Conservation (phyloP, 2,797 vertebrate genomes). For the Trichosurus vulpecula region DNA sequence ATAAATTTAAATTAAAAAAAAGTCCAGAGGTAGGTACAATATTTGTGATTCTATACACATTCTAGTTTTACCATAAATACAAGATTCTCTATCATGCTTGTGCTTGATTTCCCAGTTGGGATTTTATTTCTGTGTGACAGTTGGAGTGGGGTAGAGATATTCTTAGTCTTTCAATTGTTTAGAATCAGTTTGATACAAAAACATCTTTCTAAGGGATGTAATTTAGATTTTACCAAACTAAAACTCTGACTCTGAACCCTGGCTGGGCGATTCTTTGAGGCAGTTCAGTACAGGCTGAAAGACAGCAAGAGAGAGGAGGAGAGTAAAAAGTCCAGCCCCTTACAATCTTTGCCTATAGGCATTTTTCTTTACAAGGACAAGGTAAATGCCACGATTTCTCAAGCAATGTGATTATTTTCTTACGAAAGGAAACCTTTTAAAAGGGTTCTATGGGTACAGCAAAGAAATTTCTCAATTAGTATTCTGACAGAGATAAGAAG, state of each 20-base stretch:
- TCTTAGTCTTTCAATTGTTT: background rate
- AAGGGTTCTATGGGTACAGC: conserved; percentile 48
- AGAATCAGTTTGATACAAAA: background rate
- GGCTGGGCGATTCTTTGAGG: background rate
- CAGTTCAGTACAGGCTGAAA: background rate
- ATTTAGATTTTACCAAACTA: background rate
- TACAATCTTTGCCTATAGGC: conserved; percentile 10
- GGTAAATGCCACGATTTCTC: conserved; percentile 50
- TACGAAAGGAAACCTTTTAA: conserved; percentile 65
- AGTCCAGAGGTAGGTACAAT: background rate
- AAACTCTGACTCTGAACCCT: background rate
- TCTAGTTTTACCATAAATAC: background rate
- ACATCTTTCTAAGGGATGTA: background rate
- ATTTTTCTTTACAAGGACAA: conserved; percentile 47
- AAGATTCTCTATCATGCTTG: background rate
- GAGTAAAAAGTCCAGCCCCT: conserved; percentile 11
- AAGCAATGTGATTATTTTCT: conserved; percentile 59
- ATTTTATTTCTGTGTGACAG: background rate
- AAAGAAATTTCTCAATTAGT: conserved; percentile 70
- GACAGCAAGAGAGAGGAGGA: background rate
- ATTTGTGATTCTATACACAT: background rate
- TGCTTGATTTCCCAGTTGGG: background rate
- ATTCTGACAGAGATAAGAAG: conserved; percentile 69
- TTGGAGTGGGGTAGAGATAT: background rate
- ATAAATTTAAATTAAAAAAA: no score